Percentiles rank a stretch among this genome's conserved stretches.
Conservation (phyloP, 2,113 vertebrate species). For the Pomatostomus ruficeps region DNA sequence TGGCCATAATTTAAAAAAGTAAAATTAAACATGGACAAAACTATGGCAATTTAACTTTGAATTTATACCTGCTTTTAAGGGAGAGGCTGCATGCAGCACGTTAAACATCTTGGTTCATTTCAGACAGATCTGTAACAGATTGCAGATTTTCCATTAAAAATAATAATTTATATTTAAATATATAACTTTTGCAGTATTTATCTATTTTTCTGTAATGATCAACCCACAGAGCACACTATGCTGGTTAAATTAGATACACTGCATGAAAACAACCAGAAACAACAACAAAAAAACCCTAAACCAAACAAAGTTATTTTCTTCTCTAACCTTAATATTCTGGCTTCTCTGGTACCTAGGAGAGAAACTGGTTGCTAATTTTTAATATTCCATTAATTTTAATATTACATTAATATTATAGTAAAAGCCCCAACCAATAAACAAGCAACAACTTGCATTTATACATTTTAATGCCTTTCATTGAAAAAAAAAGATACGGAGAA, state of each 20-base stretch:
- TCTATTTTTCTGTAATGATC: background rate
- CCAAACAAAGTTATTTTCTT: background rate
- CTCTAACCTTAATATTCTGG: background rate
- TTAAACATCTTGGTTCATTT: background rate
- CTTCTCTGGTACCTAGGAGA: background rate
- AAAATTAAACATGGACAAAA: background rate
- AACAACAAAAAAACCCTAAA: background rate
- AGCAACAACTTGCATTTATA: background rate
- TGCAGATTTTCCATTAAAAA: background rate
- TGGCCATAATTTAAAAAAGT: background rate
- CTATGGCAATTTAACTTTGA: background rate
- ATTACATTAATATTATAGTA: background rate
- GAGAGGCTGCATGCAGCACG: background rate
- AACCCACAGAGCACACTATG: background rate
- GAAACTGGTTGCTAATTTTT: background rate
- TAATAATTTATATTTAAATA: background rate
- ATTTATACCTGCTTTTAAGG: background rate
- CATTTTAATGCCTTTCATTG: background rate
- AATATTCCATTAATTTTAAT: background rate
- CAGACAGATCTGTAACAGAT: background rate
- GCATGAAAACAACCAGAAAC: background rate
- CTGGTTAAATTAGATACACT: background rate
- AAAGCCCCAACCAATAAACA: background rate
- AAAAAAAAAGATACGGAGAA: background rate
- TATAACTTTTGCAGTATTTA: background rate